Evolutionary conservation across 2,888 invertebrate species (phyloP), one percentile per base, ranked within the genome.

Genomic region (Platycheirus albimanus): DNA sequence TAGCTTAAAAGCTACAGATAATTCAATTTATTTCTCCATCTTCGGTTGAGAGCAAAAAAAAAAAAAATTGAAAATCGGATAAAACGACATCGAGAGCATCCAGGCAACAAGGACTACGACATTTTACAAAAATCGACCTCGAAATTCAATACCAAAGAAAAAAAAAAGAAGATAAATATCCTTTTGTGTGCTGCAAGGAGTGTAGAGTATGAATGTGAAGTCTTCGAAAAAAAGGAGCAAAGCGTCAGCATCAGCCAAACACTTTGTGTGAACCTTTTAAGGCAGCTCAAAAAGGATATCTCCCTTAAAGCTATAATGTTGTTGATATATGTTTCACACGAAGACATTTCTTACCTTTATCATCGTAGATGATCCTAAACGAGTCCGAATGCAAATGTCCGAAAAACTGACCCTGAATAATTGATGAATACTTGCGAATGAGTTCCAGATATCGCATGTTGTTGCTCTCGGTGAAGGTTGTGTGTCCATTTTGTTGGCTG

Each of bases 331-430:
- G 30, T 61, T 78, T 33, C 38, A 45, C 20, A 52, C 24, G 67
- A 81, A 54, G 72, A 83, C 51, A 72, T 72, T 72, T 86, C 92
- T 91, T 91, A 96, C 96, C 96, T 88, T 92, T 92, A 85, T 94
- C 93, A 88, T 95, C 95, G 91, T 96, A 96, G 87, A 97, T 94
- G 83, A 97, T 93, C 45, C 97, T 92, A 91, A 98, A 98, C 0
- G 96, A 96, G 89, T 98, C 98, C 56, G 97, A 96, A 91, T 98
- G 98, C 85, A 96, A 93, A 89, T 98, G 97, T 4, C 97, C 98
- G 88, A 97, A 98, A 92, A 98, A 97, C 91, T 98, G 97, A 19
- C 97, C 97, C 28, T 95, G 95, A 86, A 98, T 97, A 87, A 96
- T 95, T 87, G 94, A 93, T 33, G 96, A 93, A 89, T 95, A 95